Evolutionary conservation across 2,888 invertebrate species (phyloP), one percentile per base, ranked within the genome.

Genomic region (Cephus runcator): DNA sequence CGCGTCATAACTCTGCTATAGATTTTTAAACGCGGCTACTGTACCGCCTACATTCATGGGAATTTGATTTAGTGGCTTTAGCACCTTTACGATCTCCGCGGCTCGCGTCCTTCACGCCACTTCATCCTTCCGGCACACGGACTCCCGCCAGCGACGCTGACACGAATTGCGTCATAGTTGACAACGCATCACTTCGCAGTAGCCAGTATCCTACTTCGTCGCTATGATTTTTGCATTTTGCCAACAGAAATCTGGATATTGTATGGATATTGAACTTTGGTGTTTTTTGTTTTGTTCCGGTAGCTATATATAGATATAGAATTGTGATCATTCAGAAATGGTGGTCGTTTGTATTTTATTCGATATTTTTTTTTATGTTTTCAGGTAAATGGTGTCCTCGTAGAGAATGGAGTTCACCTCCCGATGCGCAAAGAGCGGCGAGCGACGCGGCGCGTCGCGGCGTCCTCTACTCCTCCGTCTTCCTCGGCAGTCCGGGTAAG

Each of bases 341-440:
- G 2, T 40, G 15, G 40, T 40, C 1, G 4, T 15, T 15, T 40
- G 6, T 40, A 40, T 40, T 40, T 40, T 40, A 40, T 40, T 40
- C 15, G 40, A 15, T 40, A 40, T 15, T 40, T 40, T 40, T 36
- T 40, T 6, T 15, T 6, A 15, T 4, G 6, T 6, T 40, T 40
- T 40, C 94, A 97, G 97, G 97, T 93, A 97, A 97, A 95, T 97
- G 97, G 97, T 97, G 97, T 94, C 95, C 95, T 91, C 95, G 97
- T 92, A 95, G 97, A 92, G 97, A 97, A 92, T 97, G 97, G 97
- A 96, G 96, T 87, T 96, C 96, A 88, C 96, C 96, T 88, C 96
- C 96, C 87, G 97, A 97, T 92, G 96, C 96, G 88, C 93, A 92
- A 86, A 91, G 95, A 92, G 95, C 94, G 92, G 94, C 94, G 82